These are phyloP conservation scores for Coleophora flavipennella DNA, from an alignment of 2,888 invertebrate species.

Conservation along the genomic window DNA sequence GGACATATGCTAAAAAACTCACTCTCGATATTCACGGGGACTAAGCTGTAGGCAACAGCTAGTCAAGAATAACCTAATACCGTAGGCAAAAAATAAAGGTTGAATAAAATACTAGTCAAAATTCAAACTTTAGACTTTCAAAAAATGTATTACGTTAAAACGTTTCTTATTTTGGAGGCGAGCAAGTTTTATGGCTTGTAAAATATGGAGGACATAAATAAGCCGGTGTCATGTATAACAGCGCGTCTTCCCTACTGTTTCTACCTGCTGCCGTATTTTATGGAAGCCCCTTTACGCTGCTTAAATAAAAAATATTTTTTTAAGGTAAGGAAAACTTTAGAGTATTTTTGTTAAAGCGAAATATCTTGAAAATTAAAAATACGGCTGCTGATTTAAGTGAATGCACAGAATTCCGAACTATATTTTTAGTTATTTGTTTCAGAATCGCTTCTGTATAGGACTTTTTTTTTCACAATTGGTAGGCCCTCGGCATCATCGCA, in stretches of 20 bases:
- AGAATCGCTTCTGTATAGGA: no score
- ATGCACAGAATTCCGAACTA: no score
- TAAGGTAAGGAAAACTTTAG: no score
- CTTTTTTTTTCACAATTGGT: no score
- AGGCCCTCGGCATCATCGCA: no score
- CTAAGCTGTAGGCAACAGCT: background rate
- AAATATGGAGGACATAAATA: slow-evolving; percentile 70
- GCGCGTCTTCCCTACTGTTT: slow-evolving; percentile 50
- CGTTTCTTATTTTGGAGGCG: slow-evolving; percentile 58
- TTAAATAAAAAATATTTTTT: no score
- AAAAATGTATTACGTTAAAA: slow-evolving; percentile 60
- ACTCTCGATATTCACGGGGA: background rate
- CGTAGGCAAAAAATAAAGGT: background rate
- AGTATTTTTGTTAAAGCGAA: no score
- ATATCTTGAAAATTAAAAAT: no score
- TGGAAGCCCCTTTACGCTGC: slow-evolving; percentile 39
- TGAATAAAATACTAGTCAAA: slow-evolving; percentile 18
- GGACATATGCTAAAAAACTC: no score
- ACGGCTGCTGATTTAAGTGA: no score
- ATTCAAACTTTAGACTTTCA: slow-evolving; percentile 23
- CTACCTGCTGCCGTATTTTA: slow-evolving; percentile 60
- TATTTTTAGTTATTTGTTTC: no score
- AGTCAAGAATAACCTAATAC: background rate
- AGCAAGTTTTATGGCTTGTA: slow-evolving; percentile 68
- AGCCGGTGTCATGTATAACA: slow-evolving; percentile 61